phyloP scores from a whole-genome alignment of 2,797 vertebrate genomes.

The Melanotaenia boesemani region DNA sequence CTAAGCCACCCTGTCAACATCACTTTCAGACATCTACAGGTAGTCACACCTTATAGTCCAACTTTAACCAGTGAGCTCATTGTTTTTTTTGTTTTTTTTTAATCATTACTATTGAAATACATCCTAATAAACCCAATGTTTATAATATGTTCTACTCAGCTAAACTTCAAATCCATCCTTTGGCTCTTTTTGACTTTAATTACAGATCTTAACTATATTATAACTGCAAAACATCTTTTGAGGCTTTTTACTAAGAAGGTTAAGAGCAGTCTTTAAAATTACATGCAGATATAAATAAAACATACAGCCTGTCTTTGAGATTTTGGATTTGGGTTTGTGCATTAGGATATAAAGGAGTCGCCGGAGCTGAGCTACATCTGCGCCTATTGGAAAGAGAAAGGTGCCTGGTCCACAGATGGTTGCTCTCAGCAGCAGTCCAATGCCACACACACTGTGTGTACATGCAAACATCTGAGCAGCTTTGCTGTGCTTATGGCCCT shows the following conservation, averaged over 20 bases:
- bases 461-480: constrained; percentile 87
- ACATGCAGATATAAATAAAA: not conserved
- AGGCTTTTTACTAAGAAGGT: not conserved
- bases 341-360: constrained; percentile 24
- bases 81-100: not conserved
- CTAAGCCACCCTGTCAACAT: constrained; percentile 60
- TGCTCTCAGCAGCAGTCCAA: constrained; percentile 59
- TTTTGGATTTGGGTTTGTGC: constrained; percentile 18
- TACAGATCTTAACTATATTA: constrained; percentile 4
- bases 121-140: not conserved
- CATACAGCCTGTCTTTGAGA: not conserved
- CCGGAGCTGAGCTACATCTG: constrained; percentile 68
- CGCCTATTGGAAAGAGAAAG: constrained; percentile 81
- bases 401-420: constrained; percentile 82
- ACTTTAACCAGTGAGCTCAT: not conserved
- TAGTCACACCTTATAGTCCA: constrained; percentile 13
- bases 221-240: not conserved
- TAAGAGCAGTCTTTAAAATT: not conserved
- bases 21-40: constrained; percentile 71
- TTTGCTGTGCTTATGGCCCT: constrained; percentile 90
- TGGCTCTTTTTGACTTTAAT: constrained; percentile 8
- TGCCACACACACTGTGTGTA: constrained; percentile 74
- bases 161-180: constrained; percentile 18
- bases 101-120: not conserved
- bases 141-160: not conserved